phyloP scores from a whole-genome alignment of 2,888 invertebrate genomes.

The Zhuqinia jingwanae region DNA sequence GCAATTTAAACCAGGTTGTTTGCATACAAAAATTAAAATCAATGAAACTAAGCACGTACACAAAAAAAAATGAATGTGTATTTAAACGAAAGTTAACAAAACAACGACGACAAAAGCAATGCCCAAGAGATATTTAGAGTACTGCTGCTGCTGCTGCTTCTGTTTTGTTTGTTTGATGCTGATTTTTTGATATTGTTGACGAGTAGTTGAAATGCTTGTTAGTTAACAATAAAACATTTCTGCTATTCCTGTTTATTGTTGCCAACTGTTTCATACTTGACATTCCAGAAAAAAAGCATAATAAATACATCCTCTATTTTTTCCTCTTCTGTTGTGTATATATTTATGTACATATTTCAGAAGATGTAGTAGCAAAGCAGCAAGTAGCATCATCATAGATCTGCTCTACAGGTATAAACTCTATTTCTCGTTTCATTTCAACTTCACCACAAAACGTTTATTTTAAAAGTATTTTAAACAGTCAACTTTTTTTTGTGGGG shows the following conservation, averaged over 20 bases:
- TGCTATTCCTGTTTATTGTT: constrained; percentile 71
- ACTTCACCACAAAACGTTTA: constrained; percentile 55
- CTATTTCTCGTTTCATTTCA: too few species aligned
- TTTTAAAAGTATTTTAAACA: constrained; percentile 44
- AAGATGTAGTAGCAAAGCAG: neutral
- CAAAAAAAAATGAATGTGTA: neutral
- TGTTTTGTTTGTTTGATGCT: constrained; percentile 61
- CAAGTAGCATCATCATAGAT: constrained; percentile 11
- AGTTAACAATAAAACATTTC: constrained; percentile 68
- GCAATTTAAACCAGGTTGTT: constrained; percentile 39
- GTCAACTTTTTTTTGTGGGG: constrained; percentile 46
- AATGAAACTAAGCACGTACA: constrained; percentile 65
- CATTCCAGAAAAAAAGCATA: constrained; percentile 62
- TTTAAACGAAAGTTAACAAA: neutral
- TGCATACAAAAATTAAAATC: constrained; percentile 37
- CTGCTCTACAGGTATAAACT: neutral
- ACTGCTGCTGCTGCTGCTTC: too few species aligned
- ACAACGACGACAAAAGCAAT: neutral
- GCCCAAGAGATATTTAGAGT: constrained; percentile 19
- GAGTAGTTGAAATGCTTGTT: constrained; percentile 69
- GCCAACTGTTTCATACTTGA: constrained; percentile 71
- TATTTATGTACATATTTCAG: neutral
- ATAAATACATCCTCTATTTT: too few species aligned
- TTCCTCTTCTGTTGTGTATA: neutral
- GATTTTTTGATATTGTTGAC: constrained; percentile 69